Percentiles rank a stretch among this genome's conserved stretches.
Evolutionary conservation across 2,113 vertebrate species (phyloP).

Genomic region (Taxidea taxus): DNA sequence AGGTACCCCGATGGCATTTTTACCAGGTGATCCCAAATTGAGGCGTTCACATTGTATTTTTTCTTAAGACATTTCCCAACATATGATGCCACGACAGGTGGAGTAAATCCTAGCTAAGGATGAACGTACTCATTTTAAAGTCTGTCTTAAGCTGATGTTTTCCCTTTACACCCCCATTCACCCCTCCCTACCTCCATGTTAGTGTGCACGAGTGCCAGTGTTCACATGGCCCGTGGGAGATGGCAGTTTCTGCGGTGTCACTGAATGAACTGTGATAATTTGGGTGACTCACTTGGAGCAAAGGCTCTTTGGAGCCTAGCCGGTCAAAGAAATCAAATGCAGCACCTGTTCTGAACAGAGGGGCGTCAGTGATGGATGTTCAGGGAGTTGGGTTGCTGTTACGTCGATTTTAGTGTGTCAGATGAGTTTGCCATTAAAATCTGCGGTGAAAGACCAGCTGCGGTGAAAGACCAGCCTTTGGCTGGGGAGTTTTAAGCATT

Average conservation of each 20-base stretch:
- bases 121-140: slow-evolving; percentile 66
- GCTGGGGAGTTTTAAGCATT: slow-evolving; percentile 77
- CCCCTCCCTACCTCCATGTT: not conserved
- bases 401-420: slow-evolving; percentile 65
- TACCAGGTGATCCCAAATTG: not conserved
- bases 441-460: slow-evolving; percentile 79
- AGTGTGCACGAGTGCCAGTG: slow-evolving; percentile 60
- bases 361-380: slow-evolving; percentile 66
- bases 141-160: slow-evolving; percentile 41
- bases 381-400: slow-evolving; percentile 52
- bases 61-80: not conserved
- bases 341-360: slow-evolving; percentile 66
- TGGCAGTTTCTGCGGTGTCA: slow-evolving; percentile 62
- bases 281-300: slow-evolving; percentile 60
- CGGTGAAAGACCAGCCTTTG: slow-evolving; percentile 76
- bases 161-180: not conserved
- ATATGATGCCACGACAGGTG: not conserved
- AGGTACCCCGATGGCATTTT: not conserved
- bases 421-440: slow-evolving; percentile 79
- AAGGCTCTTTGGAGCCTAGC: slow-evolving; percentile 59
- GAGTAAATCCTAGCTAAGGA: slow-evolving; percentile 31
- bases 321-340: slow-evolving; percentile 64
- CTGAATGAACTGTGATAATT: slow-evolving; percentile 45
- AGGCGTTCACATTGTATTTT: not conserved
- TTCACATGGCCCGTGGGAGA: slow-evolving; percentile 60